phyloP scores from a whole-genome alignment of 2,797 vertebrate genomes.

The Chromobotia macracanthus region DNA sequence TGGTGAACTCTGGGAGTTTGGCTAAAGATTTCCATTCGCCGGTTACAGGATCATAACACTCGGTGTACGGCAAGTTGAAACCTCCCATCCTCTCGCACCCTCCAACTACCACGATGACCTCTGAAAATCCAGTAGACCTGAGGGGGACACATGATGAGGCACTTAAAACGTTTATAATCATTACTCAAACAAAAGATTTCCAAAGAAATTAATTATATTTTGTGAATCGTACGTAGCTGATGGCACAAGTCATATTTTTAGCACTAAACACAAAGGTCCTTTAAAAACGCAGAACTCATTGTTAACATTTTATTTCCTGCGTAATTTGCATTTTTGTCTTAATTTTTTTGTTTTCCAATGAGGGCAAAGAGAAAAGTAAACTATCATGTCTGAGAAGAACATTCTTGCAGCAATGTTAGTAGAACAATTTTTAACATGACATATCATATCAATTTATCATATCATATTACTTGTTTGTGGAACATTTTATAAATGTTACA shows the following conservation, averaged over 20 bases:
- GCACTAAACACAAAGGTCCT: too few relatives aligned
- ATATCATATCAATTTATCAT: too few relatives aligned
- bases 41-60: conserved; percentile 96
- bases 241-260: too few relatives aligned
- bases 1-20: conserved; percentile 97
- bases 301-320: too few relatives aligned
- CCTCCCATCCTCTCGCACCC: conserved; percentile 96
- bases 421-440: neutral
- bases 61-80: conserved; percentile 96
- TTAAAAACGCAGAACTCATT: too few relatives aligned
- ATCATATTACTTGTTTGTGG: too few relatives aligned
- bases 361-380: neutral
- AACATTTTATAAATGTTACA: too few relatives aligned
- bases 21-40: conserved; percentile 98
- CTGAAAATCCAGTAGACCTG: conserved; percentile 96
- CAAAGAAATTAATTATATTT: too few relatives aligned
- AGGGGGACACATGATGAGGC: conserved; percentile 8
- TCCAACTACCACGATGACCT: conserved; percentile 97
- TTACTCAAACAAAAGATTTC: too few relatives aligned
- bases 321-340: too few relatives aligned
- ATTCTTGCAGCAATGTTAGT: too few relatives aligned
- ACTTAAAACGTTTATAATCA: neutral
- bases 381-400: conserved; percentile 12
- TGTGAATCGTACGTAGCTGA: too few relatives aligned
- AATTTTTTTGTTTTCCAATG: neutral